Conservation (phyloP, 1,140 invertebrate species). For the Trachelipus rathkii region DNA sequence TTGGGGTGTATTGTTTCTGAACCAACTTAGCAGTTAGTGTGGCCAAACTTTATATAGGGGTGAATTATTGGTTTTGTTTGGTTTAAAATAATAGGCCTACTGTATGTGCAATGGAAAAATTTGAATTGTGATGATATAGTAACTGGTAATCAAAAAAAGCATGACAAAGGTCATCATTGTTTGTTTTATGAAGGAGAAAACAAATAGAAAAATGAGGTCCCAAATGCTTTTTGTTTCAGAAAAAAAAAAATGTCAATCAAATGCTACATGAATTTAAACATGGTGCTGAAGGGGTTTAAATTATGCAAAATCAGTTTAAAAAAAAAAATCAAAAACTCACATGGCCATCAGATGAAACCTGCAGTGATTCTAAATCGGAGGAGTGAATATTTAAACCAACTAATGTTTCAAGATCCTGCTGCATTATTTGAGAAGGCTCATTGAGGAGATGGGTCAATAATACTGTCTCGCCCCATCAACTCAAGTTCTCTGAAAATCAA, state of each 20-base stretch:
- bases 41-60: too few relatives aligned
- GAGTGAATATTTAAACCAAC: neutral
- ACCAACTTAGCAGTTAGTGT: too few relatives aligned
- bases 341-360: neutral
- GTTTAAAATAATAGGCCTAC: too few relatives aligned
- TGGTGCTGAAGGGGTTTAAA: neutral
- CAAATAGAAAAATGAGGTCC: neutral
- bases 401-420: constrained; percentile 4
- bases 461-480: neutral
- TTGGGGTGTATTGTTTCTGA: too few relatives aligned
- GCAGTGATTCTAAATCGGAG: neutral
- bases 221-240: neutral
- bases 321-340: neutral
- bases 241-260: neutral
- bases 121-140: too few relatives aligned
- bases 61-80: too few relatives aligned
- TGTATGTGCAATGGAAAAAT: too few relatives aligned
- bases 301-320: neutral
- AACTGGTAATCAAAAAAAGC: too few relatives aligned
- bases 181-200: too few relatives aligned
- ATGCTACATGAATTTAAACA: neutral
- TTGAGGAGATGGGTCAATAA: neutral
- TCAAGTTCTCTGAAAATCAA: neutral
- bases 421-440: neutral
- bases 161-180: too few relatives aligned